Evolutionary conservation across 1,140 invertebrate species (phyloP).

Genomic region (Leptopilina boulardi): DNA sequence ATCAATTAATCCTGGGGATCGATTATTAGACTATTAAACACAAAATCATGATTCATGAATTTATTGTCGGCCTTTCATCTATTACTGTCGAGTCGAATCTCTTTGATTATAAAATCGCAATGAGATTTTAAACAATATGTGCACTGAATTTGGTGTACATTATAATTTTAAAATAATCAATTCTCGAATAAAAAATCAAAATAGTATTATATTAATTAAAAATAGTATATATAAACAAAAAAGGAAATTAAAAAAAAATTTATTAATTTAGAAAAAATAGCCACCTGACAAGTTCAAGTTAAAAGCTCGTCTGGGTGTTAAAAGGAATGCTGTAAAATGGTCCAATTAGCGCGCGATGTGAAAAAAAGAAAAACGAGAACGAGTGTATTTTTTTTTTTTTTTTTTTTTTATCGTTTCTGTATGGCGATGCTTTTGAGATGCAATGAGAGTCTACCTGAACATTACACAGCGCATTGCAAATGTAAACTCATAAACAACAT

Average conservation of each 20-base stretch:
- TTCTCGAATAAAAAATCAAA: too few relatives aligned
- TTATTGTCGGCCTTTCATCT: slow-evolving; percentile 1
- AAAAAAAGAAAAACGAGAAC: slow-evolving; percentile 46
- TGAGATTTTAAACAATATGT: too few relatives aligned
- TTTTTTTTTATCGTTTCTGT: slow-evolving; percentile 48
- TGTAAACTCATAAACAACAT: slow-evolving; percentile 48
- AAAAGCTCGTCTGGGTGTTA: slow-evolving; percentile 46
- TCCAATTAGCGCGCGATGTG: slow-evolving; percentile 52
- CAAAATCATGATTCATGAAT: slow-evolving; percentile 16
- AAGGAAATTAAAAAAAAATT: too few relatives aligned
- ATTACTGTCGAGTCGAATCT: not conserved
- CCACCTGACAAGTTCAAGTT: slow-evolving; percentile 35
- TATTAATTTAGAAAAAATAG: too few relatives aligned
- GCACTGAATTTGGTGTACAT: too few relatives aligned
- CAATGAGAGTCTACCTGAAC: slow-evolving; percentile 39
- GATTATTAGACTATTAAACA: slow-evolving; percentile 24
- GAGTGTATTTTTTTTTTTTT: slow-evolving; percentile 46
- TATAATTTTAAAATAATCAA: too few relatives aligned
- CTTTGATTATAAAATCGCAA: too few relatives aligned
- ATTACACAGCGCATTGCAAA: slow-evolving; percentile 44
- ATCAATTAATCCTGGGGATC: not conserved
- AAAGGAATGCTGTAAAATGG: slow-evolving; percentile 52
- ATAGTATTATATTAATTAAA: too few relatives aligned
- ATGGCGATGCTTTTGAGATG: slow-evolving; percentile 38
- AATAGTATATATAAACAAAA: too few relatives aligned